Base-by-base conservation (phyloP, 2,888 invertebrate species). In the Congeria kusceri region DNA sequence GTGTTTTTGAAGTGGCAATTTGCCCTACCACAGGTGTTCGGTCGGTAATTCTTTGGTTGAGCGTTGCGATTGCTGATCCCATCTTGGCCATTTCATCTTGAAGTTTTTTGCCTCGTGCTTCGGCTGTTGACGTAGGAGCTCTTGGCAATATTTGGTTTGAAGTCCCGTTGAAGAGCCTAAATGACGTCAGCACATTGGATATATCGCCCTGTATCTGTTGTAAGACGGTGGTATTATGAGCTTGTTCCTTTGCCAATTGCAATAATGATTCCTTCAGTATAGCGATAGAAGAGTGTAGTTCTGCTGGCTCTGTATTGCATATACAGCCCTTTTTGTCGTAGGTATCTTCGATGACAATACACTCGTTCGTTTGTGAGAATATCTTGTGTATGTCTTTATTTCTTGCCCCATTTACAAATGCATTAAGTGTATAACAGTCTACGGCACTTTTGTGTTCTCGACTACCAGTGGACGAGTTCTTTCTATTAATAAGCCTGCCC, bases 401-500 rank as follows among this genome's bases (percentile, higher is more conserved):
- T 18, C 25, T 15, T 20, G 23, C 23, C 23, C 56, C 56, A 56
- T 56, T 56, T 56, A 56, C n/a, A n/a, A 56, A 56, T 2, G 23
- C 20, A 11, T 56, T 18, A 18, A 56, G 56, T 18, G 25, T 56
- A 18, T 56, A 56, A 18, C 56, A 56, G 56, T 56, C 56, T 25
- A 25, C 11, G 13, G 56, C 56, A 56, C 18, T 25, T 18, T 56
- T 56, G 23, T 56, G 23, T 15, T 56, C 56, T 56, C 56, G 2
- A 18, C 56, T 56, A n/a, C 23, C 56, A 56, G 23, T 20, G 25
- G 23, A 25, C n/a, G 56, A 56, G 25, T 25, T 56, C 25, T 56
- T 56, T 56, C 56, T 56, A 18, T 56, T 56, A 18, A 56, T 25
- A 25, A 56, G 56, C 56, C 56, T 56, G 11, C 56, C 56, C 18